Percentiles rank a stretch among this genome's conserved stretches.
phyloP scores from a whole-genome alignment of 2,113 vertebrate species.

The Lepidothrix coronata region DNA sequence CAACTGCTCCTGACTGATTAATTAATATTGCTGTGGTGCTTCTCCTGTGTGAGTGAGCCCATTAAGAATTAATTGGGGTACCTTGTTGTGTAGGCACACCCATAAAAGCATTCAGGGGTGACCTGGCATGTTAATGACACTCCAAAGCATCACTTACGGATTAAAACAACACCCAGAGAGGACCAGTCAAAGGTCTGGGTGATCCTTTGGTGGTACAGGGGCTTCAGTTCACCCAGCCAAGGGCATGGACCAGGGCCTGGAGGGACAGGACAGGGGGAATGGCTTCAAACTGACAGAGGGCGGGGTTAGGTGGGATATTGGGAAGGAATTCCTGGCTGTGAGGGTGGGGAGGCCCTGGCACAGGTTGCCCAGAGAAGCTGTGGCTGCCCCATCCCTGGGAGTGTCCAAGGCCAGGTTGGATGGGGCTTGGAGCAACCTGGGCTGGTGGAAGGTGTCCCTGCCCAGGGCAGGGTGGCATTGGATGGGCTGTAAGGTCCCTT shows the following conservation, averaged over 20 bases:
- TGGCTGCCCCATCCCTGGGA: neutral
- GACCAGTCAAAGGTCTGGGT: neutral
- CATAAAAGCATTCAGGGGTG: neutral
- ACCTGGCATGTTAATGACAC: neutral
- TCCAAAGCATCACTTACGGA: neutral
- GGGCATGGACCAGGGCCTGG: neutral
- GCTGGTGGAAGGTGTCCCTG: neutral
- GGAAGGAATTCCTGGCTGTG: neutral
- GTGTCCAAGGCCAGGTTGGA: neutral
- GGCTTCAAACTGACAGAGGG: neutral
- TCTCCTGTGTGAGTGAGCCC: neutral
- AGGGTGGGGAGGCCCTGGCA: neutral
- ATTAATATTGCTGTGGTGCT: rapidly evolving
- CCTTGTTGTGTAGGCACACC: neutral
- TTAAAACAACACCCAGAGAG: neutral
- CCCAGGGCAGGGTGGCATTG: neutral
- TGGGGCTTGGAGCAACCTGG: neutral
- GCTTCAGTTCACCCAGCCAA: neutral
- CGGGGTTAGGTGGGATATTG: neutral
- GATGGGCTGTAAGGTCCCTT: neutral
- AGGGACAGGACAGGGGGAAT: neutral
- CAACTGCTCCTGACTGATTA: rapidly evolving
- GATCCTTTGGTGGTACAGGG: neutral
- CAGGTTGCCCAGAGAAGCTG: neutral
- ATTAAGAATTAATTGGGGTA: neutral